Evolutionary conservation across 2,113 vertebrate species (phyloP).

Genomic region (Callionymus lyra): DNA sequence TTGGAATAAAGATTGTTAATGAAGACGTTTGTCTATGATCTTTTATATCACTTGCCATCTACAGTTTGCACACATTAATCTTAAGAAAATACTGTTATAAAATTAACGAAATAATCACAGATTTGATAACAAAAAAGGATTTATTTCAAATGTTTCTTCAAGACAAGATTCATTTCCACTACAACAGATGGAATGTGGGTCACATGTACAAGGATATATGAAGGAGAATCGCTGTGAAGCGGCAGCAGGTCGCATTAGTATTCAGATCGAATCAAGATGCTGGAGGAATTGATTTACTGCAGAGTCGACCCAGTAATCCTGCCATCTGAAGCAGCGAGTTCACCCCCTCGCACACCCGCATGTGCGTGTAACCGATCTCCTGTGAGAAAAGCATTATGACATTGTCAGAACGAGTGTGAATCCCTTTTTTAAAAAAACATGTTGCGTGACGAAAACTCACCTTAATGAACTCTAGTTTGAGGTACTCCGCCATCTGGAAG

Average conservation of each 20-base stretch:
- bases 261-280: constrained; percentile 37
- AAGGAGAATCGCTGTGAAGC: too few relatives aligned
- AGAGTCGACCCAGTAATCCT: constrained; percentile 83
- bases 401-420: neutral
- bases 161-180: too few relatives aligned
- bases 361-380: constrained; percentile 95
- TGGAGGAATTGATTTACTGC: constrained; percentile 78
- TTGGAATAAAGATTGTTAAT: constrained; percentile 36
- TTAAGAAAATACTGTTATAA: neutral
- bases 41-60: too few relatives aligned
- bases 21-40: neutral
- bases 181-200: too few relatives aligned
- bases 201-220: too few relatives aligned
- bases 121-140: neutral
- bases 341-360: constrained; percentile 87
- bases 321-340: constrained; percentile 93
- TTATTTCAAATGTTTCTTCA: neutral
- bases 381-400: constrained; percentile 34
- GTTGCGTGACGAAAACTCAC: constrained; percentile 46
- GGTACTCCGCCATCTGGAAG: constrained; percentile 88
- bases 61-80: too few relatives aligned
- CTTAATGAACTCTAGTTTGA: constrained; percentile 97
- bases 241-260: constrained; percentile 64
- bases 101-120: neutral
- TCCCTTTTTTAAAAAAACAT: neutral